Base-by-base conservation (phyloP, 2,797 vertebrate genomes). In the Halcyon leucocephala region DNA sequence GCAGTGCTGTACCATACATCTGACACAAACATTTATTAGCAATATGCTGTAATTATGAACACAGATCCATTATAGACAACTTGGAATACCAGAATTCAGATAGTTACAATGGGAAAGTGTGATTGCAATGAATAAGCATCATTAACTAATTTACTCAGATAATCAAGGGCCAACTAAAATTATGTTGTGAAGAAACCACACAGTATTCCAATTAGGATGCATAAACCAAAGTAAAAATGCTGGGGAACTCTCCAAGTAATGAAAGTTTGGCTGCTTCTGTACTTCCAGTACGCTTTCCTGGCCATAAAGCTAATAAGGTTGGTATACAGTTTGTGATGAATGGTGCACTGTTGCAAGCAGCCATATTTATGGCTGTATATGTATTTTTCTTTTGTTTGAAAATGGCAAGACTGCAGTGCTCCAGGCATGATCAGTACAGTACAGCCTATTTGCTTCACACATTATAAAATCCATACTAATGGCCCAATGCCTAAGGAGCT, bases 41-140 rank as follows among this genome's bases (percentile, higher is more conserved):
- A 95, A 26, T 21, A 46, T 1, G 3, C 78, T 88, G 41, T 89
- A 89, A 86, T 90, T 77, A 62, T 28, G 51, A 88, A 58, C 55
- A 93, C 18, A 69, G 51, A 76, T n/a, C 81, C n/a, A 41, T 78
- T 90, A 62, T 1, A 81, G 33, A 62, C 3, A 3, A 80, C 86
- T 76, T 72, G 20, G 89, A 86, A 85, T 69, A 89, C 79, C 80
- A 94, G 62, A 82, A 77, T 93, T 78, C 60, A 74, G 70, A 41
- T 77, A 85, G 67, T 14, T 94, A 72, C 70, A 84, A 20, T 39
- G 54, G 48, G 37, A 79, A 93, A 76, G 31, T 46, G 69, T 83
- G 74, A 86, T 25, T 86, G 72, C n/a, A 58, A 44, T 46, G 20
- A 93, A 49, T 31, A 86, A 94, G 26, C 7, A 25, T 33, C 39